Evolutionary conservation across 1,140 invertebrate species (phyloP), one percentile per base, ranked within the genome.

Genomic region (Cheumatopsyche charites): DNA sequence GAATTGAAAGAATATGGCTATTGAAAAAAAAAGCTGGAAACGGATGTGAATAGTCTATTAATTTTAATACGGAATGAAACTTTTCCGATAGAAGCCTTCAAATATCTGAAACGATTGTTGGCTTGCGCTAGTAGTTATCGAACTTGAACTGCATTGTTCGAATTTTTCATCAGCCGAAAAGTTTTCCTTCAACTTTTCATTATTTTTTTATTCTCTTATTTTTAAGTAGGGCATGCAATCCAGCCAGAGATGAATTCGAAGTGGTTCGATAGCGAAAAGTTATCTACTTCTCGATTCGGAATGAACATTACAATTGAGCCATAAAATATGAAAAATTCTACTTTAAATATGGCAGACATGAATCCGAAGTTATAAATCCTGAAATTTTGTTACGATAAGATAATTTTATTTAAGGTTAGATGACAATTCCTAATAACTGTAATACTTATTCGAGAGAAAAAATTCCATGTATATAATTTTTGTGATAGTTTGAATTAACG

Each of bases 81-180:
- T 55, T 68, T 68, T 68, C 29, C 66, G 55, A 68, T 68, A 68
- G 66, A 12, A 17, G 47, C 66, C 47, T 55, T 55, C 47, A 68
- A 68, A 68, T 68, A 68, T 68, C 55, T 68, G 66, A 68, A 43
- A 41, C 65, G 29, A 68, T 68, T 55, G 66, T 68, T 55, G 45
- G 42, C 2, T 29, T 5, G 63, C 36, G 62, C 19, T 5, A 26
- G 36, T 12, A 68, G 49, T 66, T 47, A 29, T 43, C 63, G 41
- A 45, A 66, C 43, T 66, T 17, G 43, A 43, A 68, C 25, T 55
- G 66, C 66, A 68, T 68, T 68, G 66, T 55, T 68, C 47, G 26
- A n/a, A 68, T 68, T 55, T 68, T 68, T 68, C 47, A 29, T 45
- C n/a, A 43, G 9, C 26, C 66, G 7, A 17, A 15, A 58, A 55